phyloP scores from a whole-genome alignment of 2,113 vertebrate genomes.

The Nymphicus hollandicus region DNA sequence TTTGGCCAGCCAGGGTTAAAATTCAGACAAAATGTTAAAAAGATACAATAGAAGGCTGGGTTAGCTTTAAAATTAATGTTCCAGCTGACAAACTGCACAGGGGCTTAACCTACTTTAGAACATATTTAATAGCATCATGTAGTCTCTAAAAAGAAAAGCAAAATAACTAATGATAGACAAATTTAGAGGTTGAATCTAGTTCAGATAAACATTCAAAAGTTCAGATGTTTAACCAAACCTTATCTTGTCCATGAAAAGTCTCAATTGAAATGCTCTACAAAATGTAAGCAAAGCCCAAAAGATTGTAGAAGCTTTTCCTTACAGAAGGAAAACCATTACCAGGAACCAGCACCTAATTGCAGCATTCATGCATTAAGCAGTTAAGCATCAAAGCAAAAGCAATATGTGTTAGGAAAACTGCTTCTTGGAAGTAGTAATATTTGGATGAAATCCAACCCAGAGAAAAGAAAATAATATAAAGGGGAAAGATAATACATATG shows the following conservation, averaged over 20 bases:
- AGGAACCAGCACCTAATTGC: constrained; percentile 54
- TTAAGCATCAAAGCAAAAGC: constrained; percentile 52
- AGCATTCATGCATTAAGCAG: constrained; percentile 1
- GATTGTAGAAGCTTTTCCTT: constrained; percentile 37
- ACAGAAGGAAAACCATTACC: constrained; percentile 35
- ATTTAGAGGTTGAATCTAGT: constrained; percentile 48
- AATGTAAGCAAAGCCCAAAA: constrained; percentile 23
- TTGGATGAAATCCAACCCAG: constrained; percentile 50
- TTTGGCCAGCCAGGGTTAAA: background rate
- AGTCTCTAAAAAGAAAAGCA: constrained; percentile 51
- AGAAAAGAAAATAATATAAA: constrained; percentile 57
- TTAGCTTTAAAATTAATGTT: constrained; percentile 58
- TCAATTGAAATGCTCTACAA: constrained; percentile 12
- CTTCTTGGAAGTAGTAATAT: constrained; percentile 3
- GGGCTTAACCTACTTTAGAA: constrained; percentile 57
- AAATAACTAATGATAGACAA: constrained; percentile 61
- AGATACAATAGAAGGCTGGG: background rate
- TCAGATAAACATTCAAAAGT: constrained; percentile 66
- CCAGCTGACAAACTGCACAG: constrained; percentile 45
- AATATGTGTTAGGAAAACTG: constrained; percentile 50
- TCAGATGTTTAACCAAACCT: constrained; percentile 64
- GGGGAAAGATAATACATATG: constrained; percentile 54
- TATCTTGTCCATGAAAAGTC: constrained; percentile 66
- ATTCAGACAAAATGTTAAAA: background rate
- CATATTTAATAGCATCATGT: constrained; percentile 63